These are phyloP conservation scores for Papilio polytes DNA, from an alignment of 1,140 invertebrate genomes.

Conservation along the genomic window DNA sequence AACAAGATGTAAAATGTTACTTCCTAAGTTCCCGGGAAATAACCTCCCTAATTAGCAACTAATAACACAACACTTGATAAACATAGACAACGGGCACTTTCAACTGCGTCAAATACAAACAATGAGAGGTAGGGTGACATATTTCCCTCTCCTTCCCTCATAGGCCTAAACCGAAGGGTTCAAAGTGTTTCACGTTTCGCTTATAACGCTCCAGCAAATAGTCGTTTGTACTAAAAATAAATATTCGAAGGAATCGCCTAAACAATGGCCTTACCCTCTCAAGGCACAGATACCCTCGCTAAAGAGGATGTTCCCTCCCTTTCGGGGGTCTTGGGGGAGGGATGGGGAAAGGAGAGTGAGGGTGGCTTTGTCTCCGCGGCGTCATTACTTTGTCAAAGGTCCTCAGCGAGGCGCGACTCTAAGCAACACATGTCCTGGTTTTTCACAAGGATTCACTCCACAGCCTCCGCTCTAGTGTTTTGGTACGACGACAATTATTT, in stretches of 20 bases:
- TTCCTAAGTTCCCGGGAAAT: not conserved
- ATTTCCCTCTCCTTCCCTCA: not conserved
- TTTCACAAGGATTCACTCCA: conserved; percentile 33
- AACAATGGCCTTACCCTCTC: conserved; percentile 51
- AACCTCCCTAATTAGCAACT: conserved; percentile 14
- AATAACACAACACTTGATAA: conserved; percentile 4
- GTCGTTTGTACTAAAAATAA: conserved; percentile 49
- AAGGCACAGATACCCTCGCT: conserved; percentile 53
- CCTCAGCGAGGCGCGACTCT: conserved; percentile 61
- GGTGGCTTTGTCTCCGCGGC: conserved; percentile 62
- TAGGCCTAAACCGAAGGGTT: conserved; percentile 16
- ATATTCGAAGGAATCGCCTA: conserved; percentile 46
- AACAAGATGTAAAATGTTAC: not conserved
- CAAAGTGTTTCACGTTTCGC: conserved; percentile 27
- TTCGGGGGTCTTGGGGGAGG: conserved; percentile 39
- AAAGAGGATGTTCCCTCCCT: conserved; percentile 45
- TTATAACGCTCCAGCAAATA: conserved; percentile 43
- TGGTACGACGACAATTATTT: conserved; percentile 45
- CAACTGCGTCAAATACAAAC: conserved; percentile 6
- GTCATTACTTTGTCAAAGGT: conserved; percentile 79
- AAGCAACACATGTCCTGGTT: conserved; percentile 48
- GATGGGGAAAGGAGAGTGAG: conserved; percentile 43
- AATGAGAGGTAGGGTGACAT: conserved; percentile 1
- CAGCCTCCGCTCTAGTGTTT: conserved; percentile 42
- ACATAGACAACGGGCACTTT: not conserved